Percentiles rank a stretch among this genome's conserved stretches.
phyloP scores from a whole-genome alignment of 64 coral and sea anemone species.

The Actinia tenebrosa region DNA sequence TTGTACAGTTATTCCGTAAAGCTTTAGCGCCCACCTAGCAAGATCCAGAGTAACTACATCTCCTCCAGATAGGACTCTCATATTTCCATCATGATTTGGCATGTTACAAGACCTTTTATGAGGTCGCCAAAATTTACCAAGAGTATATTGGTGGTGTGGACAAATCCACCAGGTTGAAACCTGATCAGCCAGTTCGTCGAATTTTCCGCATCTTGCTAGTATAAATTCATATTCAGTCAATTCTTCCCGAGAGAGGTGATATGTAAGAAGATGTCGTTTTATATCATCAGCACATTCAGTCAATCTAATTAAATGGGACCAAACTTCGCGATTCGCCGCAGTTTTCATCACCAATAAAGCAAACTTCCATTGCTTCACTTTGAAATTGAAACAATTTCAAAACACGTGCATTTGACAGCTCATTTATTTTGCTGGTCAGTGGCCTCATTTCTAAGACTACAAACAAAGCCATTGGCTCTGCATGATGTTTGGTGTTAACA shows the following conservation, averaged over 20 bases:
- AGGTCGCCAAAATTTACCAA: not conserved
- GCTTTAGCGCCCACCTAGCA: not conserved
- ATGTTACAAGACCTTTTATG: not conserved
- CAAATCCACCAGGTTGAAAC: not conserved
- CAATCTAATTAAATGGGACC: not conserved
- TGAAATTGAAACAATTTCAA: too few species aligned
- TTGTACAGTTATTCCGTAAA: not conserved
- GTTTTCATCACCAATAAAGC: not conserved
- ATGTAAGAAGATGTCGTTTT: too few species aligned
- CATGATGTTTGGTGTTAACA: too few species aligned
- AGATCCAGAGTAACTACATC: not conserved
- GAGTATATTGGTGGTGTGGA: not conserved
- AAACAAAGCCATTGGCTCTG: too few species aligned
- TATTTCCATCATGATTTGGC: not conserved
- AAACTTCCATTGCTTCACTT: too few species aligned
- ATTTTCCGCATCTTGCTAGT: not conserved
- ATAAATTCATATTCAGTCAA: not conserved
- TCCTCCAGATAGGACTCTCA: not conserved
- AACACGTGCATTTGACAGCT: too few species aligned
- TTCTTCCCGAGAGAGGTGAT: too few species aligned
- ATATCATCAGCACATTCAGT: too few species aligned
- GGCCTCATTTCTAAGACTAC: too few species aligned
- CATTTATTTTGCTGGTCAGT: too few species aligned
- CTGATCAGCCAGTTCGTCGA: not conserved
- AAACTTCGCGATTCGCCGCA: not conserved